These are phyloP conservation scores for Hylaeus anthracinus DNA, from an alignment of 1,140 invertebrate genomes.

Conservation along the genomic window DNA sequence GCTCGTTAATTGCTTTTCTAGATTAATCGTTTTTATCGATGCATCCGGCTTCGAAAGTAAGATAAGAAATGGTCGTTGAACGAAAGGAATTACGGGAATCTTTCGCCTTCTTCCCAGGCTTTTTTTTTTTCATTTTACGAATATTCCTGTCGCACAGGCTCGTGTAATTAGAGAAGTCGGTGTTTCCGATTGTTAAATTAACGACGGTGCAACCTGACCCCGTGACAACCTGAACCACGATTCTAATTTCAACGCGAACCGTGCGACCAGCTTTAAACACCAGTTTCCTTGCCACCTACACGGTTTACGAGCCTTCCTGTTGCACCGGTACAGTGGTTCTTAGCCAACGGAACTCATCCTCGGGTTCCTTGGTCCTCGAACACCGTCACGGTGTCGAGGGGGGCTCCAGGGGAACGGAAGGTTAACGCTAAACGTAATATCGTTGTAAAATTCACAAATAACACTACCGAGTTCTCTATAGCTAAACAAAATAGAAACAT, in stretches of 20 bases:
- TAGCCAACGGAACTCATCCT: too few species aligned
- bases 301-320: slow-evolving; percentile 5
- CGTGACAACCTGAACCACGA: slow-evolving; percentile 1
- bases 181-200: slow-evolving; percentile 31
- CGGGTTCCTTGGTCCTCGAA: too few species aligned
- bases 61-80: neutral
- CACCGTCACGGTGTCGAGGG: too few species aligned
- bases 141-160: neutral
- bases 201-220: slow-evolving; percentile 13
- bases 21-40: too few species aligned
- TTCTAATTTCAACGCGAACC: slow-evolving; percentile 35
- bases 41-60: too few species aligned
- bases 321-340: neutral
- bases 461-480: too few species aligned
- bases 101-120: neutral
- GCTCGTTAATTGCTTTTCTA: too few species aligned
- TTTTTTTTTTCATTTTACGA: neutral
- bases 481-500: too few species aligned
- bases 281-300: neutral
- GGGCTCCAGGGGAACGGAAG: too few species aligned
- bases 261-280: slow-evolving; percentile 24
- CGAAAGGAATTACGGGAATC: neutral
- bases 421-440: too few species aligned
- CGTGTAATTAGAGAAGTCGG: slow-evolving; percentile 7
- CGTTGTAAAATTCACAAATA: too few species aligned